Conservation (phyloP, 2,888 invertebrate genomes). For the Torymus aiolomorphi region DNA sequence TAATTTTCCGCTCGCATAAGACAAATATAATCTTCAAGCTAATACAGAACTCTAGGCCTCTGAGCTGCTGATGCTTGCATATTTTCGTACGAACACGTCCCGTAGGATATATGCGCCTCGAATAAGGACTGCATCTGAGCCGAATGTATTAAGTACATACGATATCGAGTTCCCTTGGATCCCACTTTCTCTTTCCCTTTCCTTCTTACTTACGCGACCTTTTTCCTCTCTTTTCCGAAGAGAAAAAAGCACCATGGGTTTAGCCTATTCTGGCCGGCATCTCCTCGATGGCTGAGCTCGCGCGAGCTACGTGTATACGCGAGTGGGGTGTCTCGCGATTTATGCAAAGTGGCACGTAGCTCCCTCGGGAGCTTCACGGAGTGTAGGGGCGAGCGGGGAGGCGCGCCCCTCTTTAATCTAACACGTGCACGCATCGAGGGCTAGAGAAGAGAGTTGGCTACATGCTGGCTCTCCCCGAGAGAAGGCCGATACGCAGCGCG, state of each 20-base stretch:
- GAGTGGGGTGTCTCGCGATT: slow-evolving; percentile 74
- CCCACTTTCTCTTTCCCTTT: slow-evolving; percentile 27
- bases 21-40: slow-evolving; percentile 27
- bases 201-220: slow-evolving; percentile 40
- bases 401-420: slow-evolving; percentile 68
- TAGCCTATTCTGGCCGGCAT: slow-evolving; percentile 69
- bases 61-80: no score
- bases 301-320: neutral
- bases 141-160: slow-evolving; percentile 54
- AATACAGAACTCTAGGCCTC: no score
- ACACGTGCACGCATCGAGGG: slow-evolving; percentile 66
- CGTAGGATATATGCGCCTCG: slow-evolving; percentile 22
- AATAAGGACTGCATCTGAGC: slow-evolving; percentile 56
- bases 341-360: slow-evolving; percentile 75
- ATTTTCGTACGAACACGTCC: no score
- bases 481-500: no score
- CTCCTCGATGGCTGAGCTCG: slow-evolving; percentile 70
- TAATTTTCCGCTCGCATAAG: slow-evolving; percentile 20
- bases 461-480: no score
- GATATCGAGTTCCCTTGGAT: slow-evolving; percentile 6
- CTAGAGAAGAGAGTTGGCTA: no score
- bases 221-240: neutral
- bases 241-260: slow-evolving; percentile 41
- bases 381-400: no score
- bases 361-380: slow-evolving; percentile 69